Conservation (phyloP, 2,888 invertebrate genomes). For the Platycheirus albimanus region DNA sequence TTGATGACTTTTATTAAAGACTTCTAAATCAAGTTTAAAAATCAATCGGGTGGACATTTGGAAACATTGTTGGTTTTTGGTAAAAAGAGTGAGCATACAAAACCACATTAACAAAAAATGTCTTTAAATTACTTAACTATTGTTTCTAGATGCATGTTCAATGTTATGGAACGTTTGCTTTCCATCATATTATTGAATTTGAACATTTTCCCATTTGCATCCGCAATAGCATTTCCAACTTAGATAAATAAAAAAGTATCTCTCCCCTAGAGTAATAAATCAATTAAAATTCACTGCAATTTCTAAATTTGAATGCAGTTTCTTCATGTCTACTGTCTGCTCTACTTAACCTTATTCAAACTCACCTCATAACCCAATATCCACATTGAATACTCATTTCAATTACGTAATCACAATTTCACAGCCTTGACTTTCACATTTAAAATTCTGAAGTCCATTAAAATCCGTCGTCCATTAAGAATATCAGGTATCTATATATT, state of each 20-base stretch:
- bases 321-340: not conserved
- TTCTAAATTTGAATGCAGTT: not conserved
- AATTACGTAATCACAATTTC: conserved; percentile 37
- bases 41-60: too few relatives aligned
- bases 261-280: too few relatives aligned
- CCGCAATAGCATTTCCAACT: not conserved
- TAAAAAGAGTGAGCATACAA: too few relatives aligned
- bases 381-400: conserved; percentile 14
- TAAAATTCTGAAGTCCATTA: conserved; percentile 16
- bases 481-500: conserved; percentile 23
- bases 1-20: too few relatives aligned
- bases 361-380: conserved; percentile 34
- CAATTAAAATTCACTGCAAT: not conserved
- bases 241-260: not conserved
- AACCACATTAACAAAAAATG: too few relatives aligned
- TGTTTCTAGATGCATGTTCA: too few relatives aligned
- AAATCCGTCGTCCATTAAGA: not conserved
- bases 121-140: too few relatives aligned
- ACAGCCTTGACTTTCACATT: conserved; percentile 56
- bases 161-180: too few relatives aligned
- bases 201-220: not conserved
- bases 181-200: too few relatives aligned
- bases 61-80: too few relatives aligned
- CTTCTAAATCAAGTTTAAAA: too few relatives aligned
- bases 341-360: not conserved